Evolutionary conservation across 1,140 invertebrate genomes (phyloP).

Genomic region (Microplitis mediator): DNA sequence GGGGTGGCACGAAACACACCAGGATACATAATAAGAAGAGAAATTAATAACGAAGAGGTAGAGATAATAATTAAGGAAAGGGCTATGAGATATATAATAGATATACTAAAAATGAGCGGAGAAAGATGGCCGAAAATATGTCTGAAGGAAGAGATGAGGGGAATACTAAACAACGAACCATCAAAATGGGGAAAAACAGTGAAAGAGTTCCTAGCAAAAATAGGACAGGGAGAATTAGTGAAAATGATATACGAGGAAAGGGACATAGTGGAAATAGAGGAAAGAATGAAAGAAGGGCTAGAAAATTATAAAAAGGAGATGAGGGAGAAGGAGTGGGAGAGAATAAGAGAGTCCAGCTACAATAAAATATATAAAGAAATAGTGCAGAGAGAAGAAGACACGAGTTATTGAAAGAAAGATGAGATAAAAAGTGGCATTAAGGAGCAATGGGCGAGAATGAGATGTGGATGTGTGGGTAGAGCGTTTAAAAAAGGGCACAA

Average conservation of each 20-base stretch:
- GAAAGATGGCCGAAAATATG: constrained; percentile 17
- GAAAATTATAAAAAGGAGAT: not conserved
- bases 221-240: not conserved
- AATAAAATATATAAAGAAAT: not conserved
- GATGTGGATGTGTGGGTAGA: not conserved
- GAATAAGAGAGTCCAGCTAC: not conserved
- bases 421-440: not conserved
- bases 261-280: not conserved
- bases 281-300: not conserved
- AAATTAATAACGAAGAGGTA: not conserved
- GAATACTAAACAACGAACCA: not conserved
- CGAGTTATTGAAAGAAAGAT: not conserved
- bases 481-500: not conserved
- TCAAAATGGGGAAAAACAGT: not conserved
- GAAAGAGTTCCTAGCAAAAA: not conserved
- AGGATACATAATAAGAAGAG: constrained; percentile 5
- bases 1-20: not conserved
- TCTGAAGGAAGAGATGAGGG: constrained; percentile 14
- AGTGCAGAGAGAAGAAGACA: not conserved
- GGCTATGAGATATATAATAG: not conserved
- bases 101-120: constrained; percentile 7
- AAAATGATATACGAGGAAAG: not conserved
- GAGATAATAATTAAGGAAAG: not conserved
- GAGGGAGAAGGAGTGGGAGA: not conserved
- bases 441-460: not conserved